A percentile compares a stretch with the other conserved stretches of the same genome.
These are phyloP conservation scores for Crocuta crocuta DNA, from an alignment of 2,113 vertebrate genomes.

Conservation along the genomic window DNA sequence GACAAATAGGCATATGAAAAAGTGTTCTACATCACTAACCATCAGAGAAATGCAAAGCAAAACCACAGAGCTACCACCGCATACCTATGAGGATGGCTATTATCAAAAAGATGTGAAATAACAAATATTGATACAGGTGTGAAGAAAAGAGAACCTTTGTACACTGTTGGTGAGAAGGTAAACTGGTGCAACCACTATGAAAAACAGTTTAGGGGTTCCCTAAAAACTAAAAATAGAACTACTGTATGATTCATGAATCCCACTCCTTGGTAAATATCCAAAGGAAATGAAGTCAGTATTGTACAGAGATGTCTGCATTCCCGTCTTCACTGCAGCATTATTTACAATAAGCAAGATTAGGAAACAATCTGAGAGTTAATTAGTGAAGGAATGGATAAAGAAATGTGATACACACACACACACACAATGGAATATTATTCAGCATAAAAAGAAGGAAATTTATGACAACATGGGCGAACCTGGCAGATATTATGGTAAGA, in stretches of 20 bases:
- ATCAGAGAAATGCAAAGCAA: neutral
- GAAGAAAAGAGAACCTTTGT: neutral
- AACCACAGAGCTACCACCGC: neutral
- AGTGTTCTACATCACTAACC: neutral
- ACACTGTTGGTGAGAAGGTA: neutral
- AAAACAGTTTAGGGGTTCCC: neutral
- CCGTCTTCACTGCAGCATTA: neutral
- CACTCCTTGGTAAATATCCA: neutral
- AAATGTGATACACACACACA: neutral
- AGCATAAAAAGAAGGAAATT: neutral
- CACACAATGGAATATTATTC: neutral
- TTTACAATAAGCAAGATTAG: neutral
- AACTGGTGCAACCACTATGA: neutral
- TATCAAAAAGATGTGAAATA: neutral
- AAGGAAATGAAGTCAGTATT: neutral
- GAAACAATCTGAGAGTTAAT: neutral
- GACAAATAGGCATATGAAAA: neutral
- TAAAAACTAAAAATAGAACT: neutral
- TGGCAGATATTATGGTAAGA: neutral
- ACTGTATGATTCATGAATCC: neutral
- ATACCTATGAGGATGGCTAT: neutral
- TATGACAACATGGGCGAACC: neutral
- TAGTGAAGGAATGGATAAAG: neutral
- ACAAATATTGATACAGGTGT: neutral
- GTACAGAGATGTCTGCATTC: neutral